A percentile compares a stretch with the other conserved stretches of the same genome.
phyloP scores from a whole-genome alignment of 2,888 invertebrate genomes.

The Phytoseiulus persimilis region DNA sequence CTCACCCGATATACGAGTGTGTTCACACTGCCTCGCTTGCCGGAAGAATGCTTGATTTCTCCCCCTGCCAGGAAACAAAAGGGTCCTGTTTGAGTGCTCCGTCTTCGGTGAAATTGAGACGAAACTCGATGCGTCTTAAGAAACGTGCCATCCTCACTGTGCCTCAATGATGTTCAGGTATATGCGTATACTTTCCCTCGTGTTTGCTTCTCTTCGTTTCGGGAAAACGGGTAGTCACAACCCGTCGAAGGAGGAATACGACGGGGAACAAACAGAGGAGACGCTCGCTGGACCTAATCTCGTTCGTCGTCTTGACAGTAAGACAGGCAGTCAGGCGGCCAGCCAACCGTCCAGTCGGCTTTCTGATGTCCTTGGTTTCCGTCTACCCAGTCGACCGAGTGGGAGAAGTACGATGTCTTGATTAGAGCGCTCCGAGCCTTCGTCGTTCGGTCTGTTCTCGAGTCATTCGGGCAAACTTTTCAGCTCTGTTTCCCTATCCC shows the following conservation, averaged over 20 bases:
- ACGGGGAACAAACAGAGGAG: background rate
- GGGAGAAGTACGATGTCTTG: background rate
- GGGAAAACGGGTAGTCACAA: background rate
- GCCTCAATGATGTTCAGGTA: background rate
- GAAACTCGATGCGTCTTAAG: no score
- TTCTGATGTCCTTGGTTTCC: background rate
- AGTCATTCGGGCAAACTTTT: background rate
- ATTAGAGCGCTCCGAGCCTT: background rate
- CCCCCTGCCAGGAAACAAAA: no score
- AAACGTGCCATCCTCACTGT: background rate
- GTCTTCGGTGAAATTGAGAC: no score
- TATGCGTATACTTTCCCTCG: background rate
- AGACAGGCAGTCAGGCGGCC: background rate
- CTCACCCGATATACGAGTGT: no score
- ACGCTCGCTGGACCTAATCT: background rate
- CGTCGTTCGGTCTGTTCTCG: background rate
- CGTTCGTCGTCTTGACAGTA: background rate
- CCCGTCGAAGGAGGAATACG: background rate
- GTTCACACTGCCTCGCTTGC: no score
- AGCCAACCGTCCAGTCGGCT: background rate
- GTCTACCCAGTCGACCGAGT: background rate
- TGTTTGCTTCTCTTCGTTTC: background rate
- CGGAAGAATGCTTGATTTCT: no score
- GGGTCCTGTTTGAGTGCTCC: no score
- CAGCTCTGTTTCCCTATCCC: background rate